These are phyloP conservation scores for Cydia fagiglandana DNA, from an alignment of 1,140 invertebrate species.

Conservation along the genomic window DNA sequence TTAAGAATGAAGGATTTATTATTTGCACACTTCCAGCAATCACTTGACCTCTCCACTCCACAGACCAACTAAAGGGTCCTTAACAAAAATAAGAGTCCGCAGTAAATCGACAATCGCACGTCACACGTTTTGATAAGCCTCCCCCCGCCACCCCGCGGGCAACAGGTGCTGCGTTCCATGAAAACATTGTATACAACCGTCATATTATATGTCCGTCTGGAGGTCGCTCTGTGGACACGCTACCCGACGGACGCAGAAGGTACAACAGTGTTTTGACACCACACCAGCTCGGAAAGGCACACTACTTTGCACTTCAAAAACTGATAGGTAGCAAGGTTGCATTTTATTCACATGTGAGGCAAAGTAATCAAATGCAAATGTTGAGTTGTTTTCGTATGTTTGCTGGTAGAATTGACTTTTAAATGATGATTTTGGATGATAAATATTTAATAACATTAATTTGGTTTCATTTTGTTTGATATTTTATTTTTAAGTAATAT, in stretches of 20 bases:
- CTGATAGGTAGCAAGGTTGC: no score
- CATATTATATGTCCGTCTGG: not conserved
- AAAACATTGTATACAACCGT: conserved; percentile 7
- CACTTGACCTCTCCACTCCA: conserved; percentile 8
- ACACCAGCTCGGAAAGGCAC: no score
- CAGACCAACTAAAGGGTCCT: not conserved
- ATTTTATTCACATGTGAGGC: no score
- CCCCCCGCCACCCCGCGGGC: not conserved
- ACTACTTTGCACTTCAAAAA: no score
- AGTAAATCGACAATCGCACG: conserved; percentile 7
- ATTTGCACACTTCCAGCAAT: not conserved
- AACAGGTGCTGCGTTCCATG: not conserved
- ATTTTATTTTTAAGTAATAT: no score
- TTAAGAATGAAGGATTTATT: not conserved
- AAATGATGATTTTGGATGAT: no score
- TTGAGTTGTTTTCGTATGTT: no score
- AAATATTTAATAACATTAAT: no score
- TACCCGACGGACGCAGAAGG: not conserved
- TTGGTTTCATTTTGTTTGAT: no score
- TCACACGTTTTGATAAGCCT: conserved; percentile 2
- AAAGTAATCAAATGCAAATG: no score
- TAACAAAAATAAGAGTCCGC: not conserved
- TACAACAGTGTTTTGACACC: not conserved
- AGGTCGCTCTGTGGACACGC: not conserved
- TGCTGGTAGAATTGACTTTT: no score